Conservation (phyloP, 2,113 vertebrate genomes). For the Lycaon pictus region DNA sequence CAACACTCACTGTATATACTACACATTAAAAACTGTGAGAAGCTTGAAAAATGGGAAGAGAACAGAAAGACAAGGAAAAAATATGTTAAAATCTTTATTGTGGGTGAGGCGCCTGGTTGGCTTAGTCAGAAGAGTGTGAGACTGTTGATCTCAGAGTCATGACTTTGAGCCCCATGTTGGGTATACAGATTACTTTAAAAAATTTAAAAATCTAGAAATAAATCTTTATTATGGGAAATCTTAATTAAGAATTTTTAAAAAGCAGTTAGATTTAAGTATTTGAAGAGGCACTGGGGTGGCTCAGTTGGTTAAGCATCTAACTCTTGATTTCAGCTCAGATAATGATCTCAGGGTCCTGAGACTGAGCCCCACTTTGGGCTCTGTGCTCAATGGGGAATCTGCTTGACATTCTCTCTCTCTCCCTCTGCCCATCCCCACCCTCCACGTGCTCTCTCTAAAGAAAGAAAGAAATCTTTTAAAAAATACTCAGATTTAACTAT, state of each 20-base stretch:
- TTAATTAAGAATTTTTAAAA: background rate
- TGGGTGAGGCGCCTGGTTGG: background rate
- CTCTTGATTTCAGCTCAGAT: background rate
- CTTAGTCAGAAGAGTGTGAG: background rate
- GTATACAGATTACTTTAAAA: background rate
- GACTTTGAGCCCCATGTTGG: background rate
- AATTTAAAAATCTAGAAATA: background rate
- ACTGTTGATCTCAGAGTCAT: background rate
- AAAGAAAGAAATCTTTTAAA: background rate
- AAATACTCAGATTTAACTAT: background rate
- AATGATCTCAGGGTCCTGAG: background rate
- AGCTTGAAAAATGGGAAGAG: background rate
- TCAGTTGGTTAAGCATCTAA: background rate
- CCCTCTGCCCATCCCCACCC: background rate
- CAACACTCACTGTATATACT: background rate
- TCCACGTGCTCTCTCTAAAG: background rate
- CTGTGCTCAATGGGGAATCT: background rate
- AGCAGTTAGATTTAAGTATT: background rate
- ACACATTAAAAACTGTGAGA: background rate
- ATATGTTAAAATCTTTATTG: background rate
- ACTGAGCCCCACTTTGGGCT: background rate
- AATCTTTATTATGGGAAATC: background rate
- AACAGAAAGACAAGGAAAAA: background rate
- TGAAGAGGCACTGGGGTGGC: background rate
- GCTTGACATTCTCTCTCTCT: background rate